Evolutionary conservation across 1,140 invertebrate species (phyloP), one percentile per base, ranked within the genome.

Genomic region (Drosophila lacteicornis): DNA sequence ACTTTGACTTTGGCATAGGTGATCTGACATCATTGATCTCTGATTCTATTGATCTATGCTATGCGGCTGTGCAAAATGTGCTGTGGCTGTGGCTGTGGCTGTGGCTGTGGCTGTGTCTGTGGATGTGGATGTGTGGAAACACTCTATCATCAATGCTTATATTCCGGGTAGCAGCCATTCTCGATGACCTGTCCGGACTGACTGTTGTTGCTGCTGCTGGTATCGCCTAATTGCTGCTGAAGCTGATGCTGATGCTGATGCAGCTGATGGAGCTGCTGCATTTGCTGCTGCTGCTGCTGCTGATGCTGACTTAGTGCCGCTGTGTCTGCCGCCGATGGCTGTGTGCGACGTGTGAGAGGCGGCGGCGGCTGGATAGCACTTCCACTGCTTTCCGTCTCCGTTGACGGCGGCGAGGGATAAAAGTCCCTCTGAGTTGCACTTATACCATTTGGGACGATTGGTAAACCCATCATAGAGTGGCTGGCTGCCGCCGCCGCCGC

Each of bases 61-160:
- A 38, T 55, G 51, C 33, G 33, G 51, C 51, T 55, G 51, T 55
- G 51, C 51, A 38, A 55, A 55, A 30, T 30, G 27, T 30, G 27
- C 27, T 30, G 27, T 30, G 27, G 22, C 22, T 27, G 25, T 27
- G 3, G 25, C 6, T 4, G 4, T 27, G 25, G 25, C 4, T 30
- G 27, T 38, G 51, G 22, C 1, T 55, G 51, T 33, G 30, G 4
- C 5, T 3, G 4, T 27, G 25, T 3, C 3, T 27, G 27, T 38
- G 51, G 22, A 25, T 55, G 51, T 33, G 30, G 4, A 19, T 15
- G 33, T 30, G 33, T 75, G 42, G 45, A 69, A 42, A 25, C 49
- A 61, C 74, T 86, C 76, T 94, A 94, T 94, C 94, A 94, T 94
- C 94, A 94, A 94, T 94, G 94, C 92, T 94, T 94, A 93, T 93